Evolutionary conservation across 2,113 vertebrate genomes (phyloP), one percentile per base, ranked within the genome.

Genomic region (Syngnathus floridae): DNA sequence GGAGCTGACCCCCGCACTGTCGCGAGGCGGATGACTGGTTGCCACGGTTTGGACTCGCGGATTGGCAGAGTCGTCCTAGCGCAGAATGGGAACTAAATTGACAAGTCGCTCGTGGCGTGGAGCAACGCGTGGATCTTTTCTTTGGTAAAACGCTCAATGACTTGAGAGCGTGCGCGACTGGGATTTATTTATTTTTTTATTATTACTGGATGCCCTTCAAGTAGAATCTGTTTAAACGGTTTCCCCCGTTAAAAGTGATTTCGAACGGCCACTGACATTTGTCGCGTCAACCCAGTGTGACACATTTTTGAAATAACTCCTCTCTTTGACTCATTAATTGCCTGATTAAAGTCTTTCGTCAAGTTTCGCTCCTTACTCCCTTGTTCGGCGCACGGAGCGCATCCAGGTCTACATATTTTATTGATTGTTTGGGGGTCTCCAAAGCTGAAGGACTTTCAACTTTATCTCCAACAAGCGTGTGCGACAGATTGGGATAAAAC

Each of bases 241-340:
- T 31, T 5, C 10, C 1, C 7, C 6, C 1, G 16, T 37, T 26
- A 12, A 43, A 45, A 26, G 59, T 43, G 40, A 35, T 14, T 35
- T 31, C 2, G 35, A 55, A 61, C 11, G 1, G 38, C 5, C 11
- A 11, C 21, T 41, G 37, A 60, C 37, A 13, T 59, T 40, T 59
- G 17, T 10, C 17, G 6, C 7, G 40, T 60, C 37, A 55, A 60
- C 62, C 77, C 78, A 56, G 52, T 67, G 70, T 74, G 75, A 90
- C 82, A 89, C 86, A 92, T 89, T 79, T 69, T 86, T 88, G 52
- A 46, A 88, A 88, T 77, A 83, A 88, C 86, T 88, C 87, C 88
- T 88, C 86, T 1, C 84, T 88, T 84, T 13, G 40, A 14, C 12
- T 55, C 12, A 55, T 55, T 56, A 54, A 54, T 13, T 54, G 52